Evolutionary conservation across 1,140 invertebrate species (phyloP).

Genomic region (Heliconius hewitsoni): DNA sequence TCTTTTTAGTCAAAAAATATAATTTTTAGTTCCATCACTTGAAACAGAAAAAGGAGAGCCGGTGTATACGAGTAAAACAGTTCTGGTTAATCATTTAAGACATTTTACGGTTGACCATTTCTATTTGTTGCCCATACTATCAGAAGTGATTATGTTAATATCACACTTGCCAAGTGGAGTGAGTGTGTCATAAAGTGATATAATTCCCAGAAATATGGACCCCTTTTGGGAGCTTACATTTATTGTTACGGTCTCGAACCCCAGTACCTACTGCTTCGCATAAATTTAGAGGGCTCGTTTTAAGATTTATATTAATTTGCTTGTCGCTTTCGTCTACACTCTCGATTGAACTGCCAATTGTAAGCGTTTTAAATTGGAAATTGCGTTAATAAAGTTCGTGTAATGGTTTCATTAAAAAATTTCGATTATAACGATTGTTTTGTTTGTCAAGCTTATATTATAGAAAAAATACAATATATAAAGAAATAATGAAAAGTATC

Average conservation of each 20-base stretch:
- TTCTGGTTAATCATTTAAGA: too few relatives aligned
- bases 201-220: conserved; percentile 22
- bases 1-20: too few relatives aligned
- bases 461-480: too few relatives aligned
- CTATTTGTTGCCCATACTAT: neutral
- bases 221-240: conserved; percentile 22
- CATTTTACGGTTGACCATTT: neutral
- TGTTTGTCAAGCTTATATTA: too few relatives aligned
- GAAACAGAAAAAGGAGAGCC: too few relatives aligned
- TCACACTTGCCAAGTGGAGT: conserved; percentile 9
- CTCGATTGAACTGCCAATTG: neutral
- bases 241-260: conserved; percentile 25
- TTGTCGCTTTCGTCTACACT: conserved; percentile 10
- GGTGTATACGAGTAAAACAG: too few relatives aligned
- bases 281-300: conserved; percentile 29
- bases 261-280: conserved; percentile 19
- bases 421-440: neutral
- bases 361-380: neutral
- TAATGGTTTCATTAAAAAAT: neutral
- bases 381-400: neutral
- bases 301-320: conserved; percentile 29
- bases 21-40: too few relatives aligned
- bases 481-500: too few relatives aligned
- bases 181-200: conserved; percentile 24
- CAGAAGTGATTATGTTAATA: neutral